A percentile compares a stretch with the other conserved stretches of the same genome.
Evolutionary conservation across 2,113 vertebrate species (phyloP).

Genomic region (Noturus placidus): DNA sequence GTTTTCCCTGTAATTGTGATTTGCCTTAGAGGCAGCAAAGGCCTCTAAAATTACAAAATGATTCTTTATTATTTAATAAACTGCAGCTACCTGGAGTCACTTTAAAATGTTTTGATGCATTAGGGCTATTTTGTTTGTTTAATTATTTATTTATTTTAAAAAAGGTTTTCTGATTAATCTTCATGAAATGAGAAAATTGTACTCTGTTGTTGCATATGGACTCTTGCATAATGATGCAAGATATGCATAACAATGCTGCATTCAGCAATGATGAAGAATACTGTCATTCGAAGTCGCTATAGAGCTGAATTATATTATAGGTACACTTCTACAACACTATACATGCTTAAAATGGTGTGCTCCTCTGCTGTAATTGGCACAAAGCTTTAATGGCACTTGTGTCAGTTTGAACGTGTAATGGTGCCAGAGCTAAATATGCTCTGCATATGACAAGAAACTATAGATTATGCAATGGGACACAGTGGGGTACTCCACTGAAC

Average conservation of each 20-base stretch:
- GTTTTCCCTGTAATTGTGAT: neutral
- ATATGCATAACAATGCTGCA: neutral
- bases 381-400: neutral
- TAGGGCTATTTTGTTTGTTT: neutral
- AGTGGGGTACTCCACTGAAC: conserved; percentile 33
- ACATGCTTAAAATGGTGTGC: neutral
- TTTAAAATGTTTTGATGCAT: neutral
- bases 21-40: neutral
- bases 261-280: neutral
- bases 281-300: neutral
- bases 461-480: conserved; percentile 42
- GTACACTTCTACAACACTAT: neutral
- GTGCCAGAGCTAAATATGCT: neutral
- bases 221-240: neutral
- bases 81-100: neutral
- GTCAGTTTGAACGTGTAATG: neutral
- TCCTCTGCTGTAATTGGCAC: conserved; percentile 3
- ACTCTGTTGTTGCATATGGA: neutral
- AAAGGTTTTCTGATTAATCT: neutral
- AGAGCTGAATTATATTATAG: neutral
- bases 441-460: conserved; percentile 18
- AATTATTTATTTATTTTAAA: too few relatives aligned
- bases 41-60: neutral
- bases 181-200: neutral
- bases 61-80: conserved; percentile 14